phyloP scores from a whole-genome alignment of 1,140 invertebrate genomes.

The Heterodera schachtii region DNA sequence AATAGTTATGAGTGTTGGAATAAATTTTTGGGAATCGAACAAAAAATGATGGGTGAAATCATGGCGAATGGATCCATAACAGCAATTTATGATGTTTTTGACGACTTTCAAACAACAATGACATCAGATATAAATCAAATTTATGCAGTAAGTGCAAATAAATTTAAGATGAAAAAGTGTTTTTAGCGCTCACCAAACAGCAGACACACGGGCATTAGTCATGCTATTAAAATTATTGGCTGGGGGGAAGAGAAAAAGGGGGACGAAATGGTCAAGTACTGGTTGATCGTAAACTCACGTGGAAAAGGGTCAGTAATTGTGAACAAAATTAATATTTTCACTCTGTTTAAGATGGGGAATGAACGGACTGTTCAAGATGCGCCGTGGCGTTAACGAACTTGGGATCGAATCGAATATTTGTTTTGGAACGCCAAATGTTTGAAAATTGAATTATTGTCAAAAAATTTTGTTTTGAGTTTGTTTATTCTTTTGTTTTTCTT shows the following conservation, averaged over 20 bases:
- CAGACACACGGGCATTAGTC: not conserved
- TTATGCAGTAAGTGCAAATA: not conserved
- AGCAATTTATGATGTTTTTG: not conserved
- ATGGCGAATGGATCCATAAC: not conserved
- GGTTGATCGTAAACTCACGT: conserved; percentile 24
- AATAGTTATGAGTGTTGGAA: too few species aligned
- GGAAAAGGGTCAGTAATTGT: not conserved
- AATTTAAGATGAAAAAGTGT: not conserved
- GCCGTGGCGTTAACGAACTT: conserved; percentile 9
- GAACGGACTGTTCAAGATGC: conserved; percentile 13
- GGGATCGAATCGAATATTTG: conserved; percentile 16
- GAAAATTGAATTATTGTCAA: too few species aligned
- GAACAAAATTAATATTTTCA: not conserved
- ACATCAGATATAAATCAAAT: not conserved
- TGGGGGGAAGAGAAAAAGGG: conserved; percentile 6
- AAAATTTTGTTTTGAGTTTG: too few species aligned
- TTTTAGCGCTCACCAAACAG: not conserved
- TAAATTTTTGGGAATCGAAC: not conserved
- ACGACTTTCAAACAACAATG: not conserved
- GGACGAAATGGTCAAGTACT: not conserved
- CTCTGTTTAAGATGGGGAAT: conserved; percentile 12
- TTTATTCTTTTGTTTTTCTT: too few species aligned
- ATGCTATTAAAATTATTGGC: conserved; percentile 10
- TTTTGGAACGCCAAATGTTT: conserved; percentile 3
- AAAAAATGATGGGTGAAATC: not conserved